Conservation (phyloP, 2,888 invertebrate genomes). For the Trisateles emortualis region DNA sequence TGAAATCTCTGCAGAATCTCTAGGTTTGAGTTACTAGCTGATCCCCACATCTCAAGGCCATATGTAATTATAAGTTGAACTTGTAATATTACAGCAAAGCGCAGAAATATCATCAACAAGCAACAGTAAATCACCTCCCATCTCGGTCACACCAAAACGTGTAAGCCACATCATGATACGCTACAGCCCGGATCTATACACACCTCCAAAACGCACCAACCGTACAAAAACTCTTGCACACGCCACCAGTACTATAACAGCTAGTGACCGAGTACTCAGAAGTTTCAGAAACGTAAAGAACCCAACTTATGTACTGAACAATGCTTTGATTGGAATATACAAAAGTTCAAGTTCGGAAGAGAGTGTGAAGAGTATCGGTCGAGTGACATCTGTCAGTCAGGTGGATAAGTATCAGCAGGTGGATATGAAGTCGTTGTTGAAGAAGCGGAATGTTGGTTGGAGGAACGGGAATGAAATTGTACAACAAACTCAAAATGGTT, state of each 20-base stretch:
- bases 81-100: slow-evolving; percentile 55
- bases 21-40: too few species aligned
- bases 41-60: too few species aligned
- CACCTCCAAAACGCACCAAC: slow-evolving; percentile 25
- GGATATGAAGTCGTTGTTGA: slow-evolving; percentile 9
- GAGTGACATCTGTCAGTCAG: slow-evolving; percentile 6
- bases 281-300: slow-evolving; percentile 53
- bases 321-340: slow-evolving; percentile 29
- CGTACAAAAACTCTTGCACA: not conserved
- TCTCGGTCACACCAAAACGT: slow-evolving; percentile 60
- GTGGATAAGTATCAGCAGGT: slow-evolving; percentile 24
- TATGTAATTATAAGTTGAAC: too few species aligned
- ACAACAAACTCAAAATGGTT: not conserved
- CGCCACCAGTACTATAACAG: not conserved
- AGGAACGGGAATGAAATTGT: slow-evolving; percentile 2
- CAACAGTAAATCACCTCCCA: slow-evolving; percentile 60
- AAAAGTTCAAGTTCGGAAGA: slow-evolving; percentile 22
- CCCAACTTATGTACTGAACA: slow-evolving; percentile 36
- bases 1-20: too few species aligned
- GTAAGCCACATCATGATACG: slow-evolving; percentile 35
- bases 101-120: slow-evolving; percentile 62
- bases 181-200: slow-evolving; percentile 47
- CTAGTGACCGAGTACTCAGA: slow-evolving; percentile 49
- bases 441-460: slow-evolving; percentile 19
- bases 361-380: slow-evolving; percentile 7